A percentile compares a stretch with the other conserved stretches of the same genome.
phyloP scores from a whole-genome alignment of 2,113 vertebrate species.

The Ia io region DNA sequence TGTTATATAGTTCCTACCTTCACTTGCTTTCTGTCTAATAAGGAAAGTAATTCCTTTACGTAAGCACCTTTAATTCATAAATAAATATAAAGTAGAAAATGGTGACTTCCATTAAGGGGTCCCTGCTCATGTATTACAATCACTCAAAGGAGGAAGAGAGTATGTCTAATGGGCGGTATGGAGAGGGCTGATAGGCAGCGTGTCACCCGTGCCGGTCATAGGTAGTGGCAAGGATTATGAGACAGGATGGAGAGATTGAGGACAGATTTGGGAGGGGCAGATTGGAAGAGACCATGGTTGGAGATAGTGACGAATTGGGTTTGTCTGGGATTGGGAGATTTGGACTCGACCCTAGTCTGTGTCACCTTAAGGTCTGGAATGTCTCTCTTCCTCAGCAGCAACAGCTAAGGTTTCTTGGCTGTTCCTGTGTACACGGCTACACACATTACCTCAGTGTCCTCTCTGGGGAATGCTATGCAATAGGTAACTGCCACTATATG shows the following conservation, averaged over 20 bases:
- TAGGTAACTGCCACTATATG: fast-evolving
- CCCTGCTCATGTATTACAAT: fast-evolving
- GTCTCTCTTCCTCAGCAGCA: not conserved
- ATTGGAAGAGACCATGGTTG: not conserved
- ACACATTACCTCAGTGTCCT: not conserved
- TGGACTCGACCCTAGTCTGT: not conserved
- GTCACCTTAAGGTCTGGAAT: not conserved
- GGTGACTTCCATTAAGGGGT: not conserved
- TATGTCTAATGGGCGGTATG: fast-evolving
- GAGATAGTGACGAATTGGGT: not conserved
- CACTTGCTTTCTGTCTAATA: not conserved
- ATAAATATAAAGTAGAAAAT: not conserved
- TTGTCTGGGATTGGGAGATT: fast-evolving
- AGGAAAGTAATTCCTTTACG: not conserved
- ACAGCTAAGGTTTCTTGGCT: not conserved
- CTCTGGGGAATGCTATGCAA: fast-evolving
- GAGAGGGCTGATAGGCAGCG: not conserved
- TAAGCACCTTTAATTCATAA: not conserved
- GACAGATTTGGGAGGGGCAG: not conserved
- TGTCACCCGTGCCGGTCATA: not conserved
- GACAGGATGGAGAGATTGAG: not conserved
- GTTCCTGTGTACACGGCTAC: not conserved
- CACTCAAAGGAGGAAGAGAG: not conserved
- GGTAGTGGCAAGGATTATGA: not conserved
- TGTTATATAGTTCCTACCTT: not conserved